Conservation (phyloP, 2,888 invertebrate species). For the Tubulanus polymorphus region DNA sequence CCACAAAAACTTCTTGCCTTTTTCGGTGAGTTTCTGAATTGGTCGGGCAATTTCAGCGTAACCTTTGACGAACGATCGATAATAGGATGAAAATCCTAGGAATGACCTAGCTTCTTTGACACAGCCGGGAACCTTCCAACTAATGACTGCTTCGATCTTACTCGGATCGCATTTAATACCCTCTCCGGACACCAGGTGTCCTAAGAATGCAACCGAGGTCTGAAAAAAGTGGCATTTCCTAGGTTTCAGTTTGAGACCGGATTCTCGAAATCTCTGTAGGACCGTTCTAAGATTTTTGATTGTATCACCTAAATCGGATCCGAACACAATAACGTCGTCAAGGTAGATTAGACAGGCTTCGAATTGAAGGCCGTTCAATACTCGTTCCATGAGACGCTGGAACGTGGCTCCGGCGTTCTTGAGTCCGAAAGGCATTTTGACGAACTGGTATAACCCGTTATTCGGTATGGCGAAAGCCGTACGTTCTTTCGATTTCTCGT, state of each 20-base stretch:
- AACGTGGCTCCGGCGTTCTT: conserved; percentile 17
- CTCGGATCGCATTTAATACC: conserved; percentile 12
- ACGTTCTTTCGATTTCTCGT: conserved; percentile 2
- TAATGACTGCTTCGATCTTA: conserved; percentile 5
- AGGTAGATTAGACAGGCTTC: conserved; percentile 17
- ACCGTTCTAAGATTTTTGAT: conserved; percentile 12
- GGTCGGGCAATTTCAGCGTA: conserved; percentile 12
- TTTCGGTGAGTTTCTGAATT: conserved; percentile 7
- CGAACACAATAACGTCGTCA: conserved; percentile 12
- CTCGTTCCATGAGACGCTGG: conserved; percentile 17
- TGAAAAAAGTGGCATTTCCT: conserved; percentile 15
- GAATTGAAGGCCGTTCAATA: conserved; percentile 14
- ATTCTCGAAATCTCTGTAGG: conserved; percentile 9
- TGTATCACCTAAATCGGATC: conserved; percentile 6
- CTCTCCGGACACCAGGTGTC: conserved; percentile 9
- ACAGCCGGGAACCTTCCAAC: conserved; percentile 10
- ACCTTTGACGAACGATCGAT: conserved; percentile 12
- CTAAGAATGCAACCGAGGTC: conserved; percentile 8
- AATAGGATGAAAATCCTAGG: conserved; percentile 13
- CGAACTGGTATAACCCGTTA: conserved; percentile 17
- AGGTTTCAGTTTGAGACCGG: conserved; percentile 18
- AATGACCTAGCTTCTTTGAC: conserved; percentile 10
- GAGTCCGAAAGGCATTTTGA: conserved; percentile 18
- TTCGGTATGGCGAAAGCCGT: conserved; percentile 1
- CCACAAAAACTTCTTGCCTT: conserved; percentile 6